Base-by-base conservation (phyloP, 64 coral and sea anemone species). In the Porites australiensis region DNA sequence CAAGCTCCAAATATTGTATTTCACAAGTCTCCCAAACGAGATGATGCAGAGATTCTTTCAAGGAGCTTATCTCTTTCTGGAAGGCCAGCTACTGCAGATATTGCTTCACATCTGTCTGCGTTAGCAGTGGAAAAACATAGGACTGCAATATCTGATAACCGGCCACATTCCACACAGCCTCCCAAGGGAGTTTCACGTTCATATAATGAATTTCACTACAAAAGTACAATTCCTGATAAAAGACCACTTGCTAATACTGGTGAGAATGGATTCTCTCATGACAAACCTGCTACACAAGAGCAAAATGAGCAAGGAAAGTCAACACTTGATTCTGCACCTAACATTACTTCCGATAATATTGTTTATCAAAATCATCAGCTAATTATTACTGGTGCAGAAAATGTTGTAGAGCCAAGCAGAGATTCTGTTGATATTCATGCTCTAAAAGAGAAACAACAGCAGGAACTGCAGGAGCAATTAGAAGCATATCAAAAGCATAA, bases 121-220 rank as follows among this genome's bases (percentile, higher is more conserved):
- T 79, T 89, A 64, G 88, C 90, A 60, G 78, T 63, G 74, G 52
- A 23, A 20, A 74, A 70, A 58, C 53, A 58, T 21, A 51, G 21
- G 14, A 51, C 6, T 55, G 21, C 52, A 59, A 44, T 74, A 45
- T 62, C 47, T 4, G 44, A 80, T 27, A 22, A 53, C 64, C 21
- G 27, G 14, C 64, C 51, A 37, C 22, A 54, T 44, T 53, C 43
- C 48, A 46, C 48, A 46, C 37, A 85, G 65, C 80, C 57, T 74
- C 48, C 53, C 67, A 94, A 90, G 57, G 44, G 68, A 55, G 77
- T 98, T 82, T 94, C 95, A 47, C 90, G 82, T 20, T 98, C 92
- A 5, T 91, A 98, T 46, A 88, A 79, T 62, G 52, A 94, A 23
- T 98, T 98, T 91, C 88, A 94, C 27, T 98, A 94, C 69, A 86